Base-by-base conservation (phyloP, 2,113 vertebrate species). In the Tetrax tetrax region DNA sequence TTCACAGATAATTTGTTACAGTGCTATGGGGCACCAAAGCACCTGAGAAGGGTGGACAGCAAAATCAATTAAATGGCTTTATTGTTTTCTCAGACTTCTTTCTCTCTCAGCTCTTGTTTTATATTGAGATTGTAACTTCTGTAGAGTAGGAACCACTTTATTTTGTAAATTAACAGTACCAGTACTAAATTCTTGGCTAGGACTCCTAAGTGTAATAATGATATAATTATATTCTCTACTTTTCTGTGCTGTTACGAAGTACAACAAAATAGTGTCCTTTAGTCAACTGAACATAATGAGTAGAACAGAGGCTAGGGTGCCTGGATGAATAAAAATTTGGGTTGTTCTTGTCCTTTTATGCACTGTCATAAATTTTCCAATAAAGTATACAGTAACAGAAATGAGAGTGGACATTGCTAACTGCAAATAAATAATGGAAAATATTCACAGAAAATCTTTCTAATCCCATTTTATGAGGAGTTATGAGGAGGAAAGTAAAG, bases 371-470 rank as follows among this genome's bases (percentile, higher is more conserved):
- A 59, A 48, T 84, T 92, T 77, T 89, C 76, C 19, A 45, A 33
- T 29, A 64, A 90, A 68, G 17, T 35, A 37, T 28, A 51, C 15
- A 56, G 23, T 56, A 74, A 68, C 3, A 84, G 23, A 84, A 81
- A 59, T 60, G 14, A 47, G 10, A 59, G 12, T 4, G 71, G 48
- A 63, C 28, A 66, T 21, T 0, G 0, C 8, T 91, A 75, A 72
- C 29, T 78, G 50, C 27, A 81, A 79, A 5, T 15, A 33, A 92
- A 57, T 80, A 0, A 48, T 27, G 10, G 10, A 59, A 87, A 56
- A 27, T 24, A 66, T 81, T 95, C 63, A 43, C 23, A 86, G 53
- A 70, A 94, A 78, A 81, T 56, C 75, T 68, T 87, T 68, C 35
- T 72, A 88, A 83, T 80, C 29, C 6, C 8, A 38, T 91, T 85